Base-by-base conservation (phyloP, 2,797 vertebrate genomes). In the Pipistrellus nathusii region DNA sequence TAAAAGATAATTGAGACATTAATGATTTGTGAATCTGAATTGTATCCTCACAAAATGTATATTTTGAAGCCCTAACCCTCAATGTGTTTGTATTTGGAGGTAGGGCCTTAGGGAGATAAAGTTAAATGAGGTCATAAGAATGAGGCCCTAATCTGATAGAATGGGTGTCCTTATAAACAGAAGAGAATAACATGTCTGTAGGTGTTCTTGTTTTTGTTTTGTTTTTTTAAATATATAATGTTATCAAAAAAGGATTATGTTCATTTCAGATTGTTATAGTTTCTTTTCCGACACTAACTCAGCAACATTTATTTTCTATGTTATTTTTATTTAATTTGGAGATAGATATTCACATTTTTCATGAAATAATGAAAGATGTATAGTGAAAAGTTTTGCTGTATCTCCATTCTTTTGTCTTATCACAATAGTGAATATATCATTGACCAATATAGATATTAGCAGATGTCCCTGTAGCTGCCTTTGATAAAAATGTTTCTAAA, bases 271-370 rank as follows among this genome's bases (percentile, higher is more conserved):
- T 78, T 57, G 64, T 57, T 83, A 55, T 66, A 51, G 32, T 17
- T 66, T 3, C 44, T 75, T 76, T 69, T 55, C 62, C 41, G 55
- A 15, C 38, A n/a, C 44, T 71, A 78, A 84, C 38, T 48, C 17
- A 57, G 76, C 44, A 95, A 73, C n/a, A 80, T 25, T 78, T 51
- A 72, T 81, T 73, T 88, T 75, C 44, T 8, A 73, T 20, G n/a
- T n/a, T 57, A 4, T 68, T 91, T 93, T 91, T 64, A 77, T 64
- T 83, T 64, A 77, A 83, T 73, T 93, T 91, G 48, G 68, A 8
- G n/a, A 66, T 77, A 68, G 9, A 15, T 32, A 32, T 71, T 77
- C n/a, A 48, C 5, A 27, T 64, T 9, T 35, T 64, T 64, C 32
- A 90, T 64, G 51, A 92, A 93, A 87, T 64, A 77, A 57, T 83